phyloP scores from a whole-genome alignment of 37 sponge, comb jelly and placozoan species.

The Dysidea cf. avara region DNA sequence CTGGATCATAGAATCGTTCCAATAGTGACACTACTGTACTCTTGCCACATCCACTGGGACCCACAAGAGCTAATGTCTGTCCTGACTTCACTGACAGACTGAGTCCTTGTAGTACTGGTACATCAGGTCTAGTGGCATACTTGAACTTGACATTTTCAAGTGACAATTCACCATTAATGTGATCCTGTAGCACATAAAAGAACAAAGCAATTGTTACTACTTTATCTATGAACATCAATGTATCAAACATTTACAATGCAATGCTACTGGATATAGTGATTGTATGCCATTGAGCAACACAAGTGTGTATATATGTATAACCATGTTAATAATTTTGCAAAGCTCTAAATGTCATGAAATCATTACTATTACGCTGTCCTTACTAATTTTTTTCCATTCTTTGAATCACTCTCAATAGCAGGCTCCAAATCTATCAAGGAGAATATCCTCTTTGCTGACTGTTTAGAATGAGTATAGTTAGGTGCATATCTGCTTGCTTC shows the following conservation, averaged over 20 bases:
- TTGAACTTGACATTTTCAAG: conserved; percentile 58
- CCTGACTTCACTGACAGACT: conserved; percentile 41
- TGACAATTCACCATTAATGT: conserved; percentile 41
- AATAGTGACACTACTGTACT: conserved; percentile 71
- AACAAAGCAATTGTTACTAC: no score
- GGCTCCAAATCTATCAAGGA: conserved; percentile 51
- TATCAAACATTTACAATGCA: no score
- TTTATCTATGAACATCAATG: no score
- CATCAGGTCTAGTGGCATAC: conserved; percentile 65
- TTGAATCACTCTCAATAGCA: conserved; percentile 55
- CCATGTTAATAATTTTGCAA: no score
- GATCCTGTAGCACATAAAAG: conserved; percentile 59
- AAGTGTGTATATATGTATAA: no score
- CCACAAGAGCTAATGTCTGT: conserved; percentile 77
- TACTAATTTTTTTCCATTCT: conserved; percentile 55
- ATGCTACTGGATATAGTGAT: no score
- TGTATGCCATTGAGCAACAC: no score
- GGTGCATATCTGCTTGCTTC: conserved; percentile 72
- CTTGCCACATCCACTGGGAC: conserved; percentile 84
- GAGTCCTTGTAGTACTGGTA: conserved; percentile 58
- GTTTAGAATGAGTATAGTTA: conserved; percentile 59
- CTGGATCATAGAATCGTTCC: conserved; percentile 74
- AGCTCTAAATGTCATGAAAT: no score
- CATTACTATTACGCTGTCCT: no score
- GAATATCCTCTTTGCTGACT: conserved; percentile 71